Evolutionary conservation across 2,888 invertebrate genomes (phyloP), one percentile per base, ranked within the genome.

Genomic region (Seladonia tumulorum): DNA sequence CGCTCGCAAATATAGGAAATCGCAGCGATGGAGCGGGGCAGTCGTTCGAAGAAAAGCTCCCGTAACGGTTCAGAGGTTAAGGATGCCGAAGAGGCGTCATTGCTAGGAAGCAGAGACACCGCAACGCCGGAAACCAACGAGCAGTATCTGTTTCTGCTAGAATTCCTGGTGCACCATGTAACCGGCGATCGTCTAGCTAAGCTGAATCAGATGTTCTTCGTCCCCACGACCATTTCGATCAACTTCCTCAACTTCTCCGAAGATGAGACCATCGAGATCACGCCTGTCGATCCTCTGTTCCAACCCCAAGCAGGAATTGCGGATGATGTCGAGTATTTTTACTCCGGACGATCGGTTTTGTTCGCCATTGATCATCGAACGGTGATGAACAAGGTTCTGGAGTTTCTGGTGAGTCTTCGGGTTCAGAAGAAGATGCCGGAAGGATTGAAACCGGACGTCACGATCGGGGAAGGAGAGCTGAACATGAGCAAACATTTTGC

Each of bases 261-360:
- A 82, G 96, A 96, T 77, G 96, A 97, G 76, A 89, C 89, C 0
- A 84, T 93, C 7, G 81, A 91, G 25, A 87, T 94, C 5, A 94
- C 92, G 0, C 94, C 94, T 16, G 93, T 94, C 0, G 92, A 94
- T 76, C 89, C 90, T 0, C 76, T 93, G 81, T 94, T 94, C 82
- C 88, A 91, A n/a, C 93, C 93, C 82, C 95, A 80, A 94, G 95
- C 94, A 0, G 93, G 93, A 0, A 94, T 92, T 1, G 89, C 91
- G 0, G 91, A 91, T 7, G 91, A 92, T 39, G 68, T 90, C 3
- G 94, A 95, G 66, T 80, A 94, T 1, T 96, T 97, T 76, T 96
- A 97, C 92, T 96, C 95, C 72, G 97, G 97, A 5, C 96, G 96
- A 91, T 97, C 97, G 0, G 96, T 97, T 79, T 94, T 97, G 79